Conservation (phyloP, 1,140 invertebrate genomes). For the Pygmarrhopalites habei region DNA sequence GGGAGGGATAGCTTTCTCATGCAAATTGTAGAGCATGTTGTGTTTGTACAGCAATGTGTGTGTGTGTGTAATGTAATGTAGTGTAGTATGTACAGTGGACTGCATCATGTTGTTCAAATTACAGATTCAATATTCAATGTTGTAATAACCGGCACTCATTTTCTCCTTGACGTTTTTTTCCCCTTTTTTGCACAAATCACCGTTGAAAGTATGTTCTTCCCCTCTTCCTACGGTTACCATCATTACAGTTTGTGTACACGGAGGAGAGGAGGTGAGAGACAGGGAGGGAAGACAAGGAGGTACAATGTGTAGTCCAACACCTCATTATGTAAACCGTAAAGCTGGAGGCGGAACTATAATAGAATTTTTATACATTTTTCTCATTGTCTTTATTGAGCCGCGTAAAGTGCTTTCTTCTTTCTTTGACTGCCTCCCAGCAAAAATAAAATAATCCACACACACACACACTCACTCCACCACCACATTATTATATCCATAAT, state of each 20-base stretch:
- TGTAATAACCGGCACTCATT: not conserved
- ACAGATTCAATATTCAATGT: slow-evolving; percentile 1
- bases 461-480: no score
- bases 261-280: not conserved
- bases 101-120: no score
- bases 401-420: not conserved
- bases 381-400: not conserved
- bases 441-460: no score
- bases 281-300: not conserved
- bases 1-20: not conserved
- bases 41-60: not conserved
- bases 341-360: not conserved
- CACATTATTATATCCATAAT: no score
- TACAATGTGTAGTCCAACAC: not conserved
- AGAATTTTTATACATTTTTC: not conserved
- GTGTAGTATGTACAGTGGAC: no score
- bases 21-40: not conserved
- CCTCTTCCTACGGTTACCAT: no score
- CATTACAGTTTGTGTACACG: no score
- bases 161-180: slow-evolving; percentile 7
- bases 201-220: no score
- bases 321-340: not conserved
- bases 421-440: no score
- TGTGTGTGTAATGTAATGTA: no score
- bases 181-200: not conserved